Percentiles rank a stretch among this genome's conserved stretches.
These are phyloP conservation scores for Rhagoletis pomonella DNA, from an alignment of 1,140 invertebrate genomes.

Conservation along the genomic window DNA sequence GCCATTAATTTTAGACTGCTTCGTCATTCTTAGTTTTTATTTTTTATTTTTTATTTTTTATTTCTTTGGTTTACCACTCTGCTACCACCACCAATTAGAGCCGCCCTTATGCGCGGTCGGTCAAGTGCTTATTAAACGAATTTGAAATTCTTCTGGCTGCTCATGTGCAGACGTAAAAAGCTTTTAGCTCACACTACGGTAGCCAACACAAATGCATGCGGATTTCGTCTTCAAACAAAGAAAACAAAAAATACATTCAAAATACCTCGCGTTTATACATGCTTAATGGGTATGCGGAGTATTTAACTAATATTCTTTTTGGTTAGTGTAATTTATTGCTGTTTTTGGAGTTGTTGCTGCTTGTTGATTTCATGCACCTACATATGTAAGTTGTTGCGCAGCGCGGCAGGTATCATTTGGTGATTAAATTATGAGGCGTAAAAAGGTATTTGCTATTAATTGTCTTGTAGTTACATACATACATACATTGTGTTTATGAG, in stretches of 20 bases:
- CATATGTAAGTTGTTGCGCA: background rate
- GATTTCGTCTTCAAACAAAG: no score
- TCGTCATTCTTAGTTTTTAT: background rate
- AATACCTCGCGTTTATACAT: background rate
- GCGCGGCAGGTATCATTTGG: constrained; percentile 28
- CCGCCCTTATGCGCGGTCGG: background rate
- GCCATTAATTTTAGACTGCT: background rate
- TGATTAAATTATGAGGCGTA: constrained; percentile 48
- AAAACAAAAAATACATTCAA: background rate
- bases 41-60: background rate
- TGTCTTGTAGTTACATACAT: background rate
- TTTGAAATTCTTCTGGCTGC: constrained; percentile 9
- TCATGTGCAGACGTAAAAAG: background rate
- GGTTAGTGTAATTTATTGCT: constrained; percentile 12
- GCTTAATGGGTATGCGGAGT: background rate
- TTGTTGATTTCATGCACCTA: background rate
- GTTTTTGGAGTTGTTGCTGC: background rate
- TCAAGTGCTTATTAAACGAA: constrained; percentile 8
- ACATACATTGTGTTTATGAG: background rate
- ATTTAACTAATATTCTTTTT: background rate
- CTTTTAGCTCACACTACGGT: background rate
- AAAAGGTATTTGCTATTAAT: constrained; percentile 44
- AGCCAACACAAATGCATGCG: no score
- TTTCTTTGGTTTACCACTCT: no score
- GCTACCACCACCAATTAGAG: background rate